Percentiles rank a stretch among this genome's conserved stretches.
Conservation (phyloP, 2,113 vertebrate genomes). For the Sula dactylatra region DNA sequence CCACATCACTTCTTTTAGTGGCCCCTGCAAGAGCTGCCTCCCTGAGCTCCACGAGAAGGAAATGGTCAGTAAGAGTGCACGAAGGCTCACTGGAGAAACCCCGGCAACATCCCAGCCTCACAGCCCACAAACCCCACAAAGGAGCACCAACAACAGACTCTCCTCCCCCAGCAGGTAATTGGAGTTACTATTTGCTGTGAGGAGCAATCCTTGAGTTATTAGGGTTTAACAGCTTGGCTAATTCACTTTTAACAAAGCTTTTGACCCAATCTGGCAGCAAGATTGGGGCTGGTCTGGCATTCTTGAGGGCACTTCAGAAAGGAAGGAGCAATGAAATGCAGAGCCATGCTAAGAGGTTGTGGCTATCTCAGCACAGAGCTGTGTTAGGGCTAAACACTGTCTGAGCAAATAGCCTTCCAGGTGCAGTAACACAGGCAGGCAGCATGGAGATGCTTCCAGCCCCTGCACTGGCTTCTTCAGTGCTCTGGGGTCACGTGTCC, state of each 20-base stretch:
- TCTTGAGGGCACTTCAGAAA: neutral
- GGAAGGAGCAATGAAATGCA: neutral
- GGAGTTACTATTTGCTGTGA: neutral
- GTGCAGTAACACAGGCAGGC: neutral
- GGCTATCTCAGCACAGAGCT: neutral
- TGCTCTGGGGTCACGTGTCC: neutral
- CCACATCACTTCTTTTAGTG: fast-evolving
- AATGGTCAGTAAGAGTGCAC: fast-evolving
- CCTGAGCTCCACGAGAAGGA: neutral
- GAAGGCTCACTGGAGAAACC: neutral
- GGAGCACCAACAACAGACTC: neutral
- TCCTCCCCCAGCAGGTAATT: neutral
- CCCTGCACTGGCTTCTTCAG: neutral
- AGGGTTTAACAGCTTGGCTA: neutral
- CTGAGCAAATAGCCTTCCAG: neutral
- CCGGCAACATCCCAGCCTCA: neutral
- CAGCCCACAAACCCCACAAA: neutral
- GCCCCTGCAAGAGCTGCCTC: neutral
- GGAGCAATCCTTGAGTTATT: neutral
- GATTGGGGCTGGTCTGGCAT: neutral
- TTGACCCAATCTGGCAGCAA: neutral
- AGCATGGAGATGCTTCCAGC: neutral
- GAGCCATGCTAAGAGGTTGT: neutral
- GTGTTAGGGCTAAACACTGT: neutral
- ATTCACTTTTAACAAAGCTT: neutral